Evolutionary conservation across 2,888 invertebrate species (phyloP), one percentile per base, ranked within the genome.

Genomic region (Bellardia bayeri): DNA sequence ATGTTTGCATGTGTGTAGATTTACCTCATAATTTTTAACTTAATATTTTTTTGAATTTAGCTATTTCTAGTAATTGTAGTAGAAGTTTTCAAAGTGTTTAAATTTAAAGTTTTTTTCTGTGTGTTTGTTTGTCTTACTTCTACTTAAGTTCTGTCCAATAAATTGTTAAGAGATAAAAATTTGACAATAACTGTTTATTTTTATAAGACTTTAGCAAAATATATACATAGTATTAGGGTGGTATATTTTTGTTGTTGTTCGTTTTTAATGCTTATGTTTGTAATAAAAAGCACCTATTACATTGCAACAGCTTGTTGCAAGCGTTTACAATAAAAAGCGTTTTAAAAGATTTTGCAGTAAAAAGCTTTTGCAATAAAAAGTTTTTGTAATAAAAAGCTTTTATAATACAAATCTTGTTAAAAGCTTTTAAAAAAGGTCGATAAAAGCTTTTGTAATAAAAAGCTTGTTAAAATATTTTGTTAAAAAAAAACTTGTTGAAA

Each of bases 21-120:
- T 71, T 72, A 72, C 84, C 84, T 78, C 71, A 72, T 84, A 84
- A 79, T 72, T 84, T 51, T 79, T 14, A 66, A 49, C 86, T 86
- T 78, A 49, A 82, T 74, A 58, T 56, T 74, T 45, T 74, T 69
- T 63, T 49, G 58, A 23, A 13, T 40, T 61, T 58, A 66, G 23
- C 58, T 49, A 37, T 68, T 82, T 49, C 9, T 63, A 74, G 58
- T 66, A 30, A 9, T 51, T 11, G 30, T 68, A 75, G 58, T 0
- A 80, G 61, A 80, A 75, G 80, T 80, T 85, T 71, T 9, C 42
- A 68, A 69, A 74, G 82, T 83, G 63, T 54, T 76, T 45, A 63
- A 56, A 64, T 71, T 74, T 64, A 3, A 79, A 56, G 49, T 51
- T 40, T 63, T 63, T 3, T 8, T 30, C 37, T 42, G 42, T 81